Base-by-base conservation (phyloP, 2,888 invertebrate genomes). In the Parelbella ahira region DNA sequence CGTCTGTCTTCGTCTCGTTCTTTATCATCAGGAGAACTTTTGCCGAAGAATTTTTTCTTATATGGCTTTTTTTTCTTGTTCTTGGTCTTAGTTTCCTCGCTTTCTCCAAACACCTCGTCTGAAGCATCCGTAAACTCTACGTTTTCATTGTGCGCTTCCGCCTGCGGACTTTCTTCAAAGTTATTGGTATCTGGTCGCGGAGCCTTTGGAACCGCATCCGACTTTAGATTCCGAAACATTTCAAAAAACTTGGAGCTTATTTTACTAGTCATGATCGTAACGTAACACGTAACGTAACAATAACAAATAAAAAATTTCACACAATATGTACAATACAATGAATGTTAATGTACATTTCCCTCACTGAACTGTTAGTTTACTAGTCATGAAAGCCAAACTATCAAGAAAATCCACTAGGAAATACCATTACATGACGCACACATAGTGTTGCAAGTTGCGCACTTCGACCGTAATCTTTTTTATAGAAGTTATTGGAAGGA, bases 181-280 rank as follows among this genome's bases (percentile, higher is more conserved):
- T 44, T 47, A 15, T 53, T 44, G 18, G 51, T 49, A 10, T 50
- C 51, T 18, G 66, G 57, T 23, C 89, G 68, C 0, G 89, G 89
- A 3, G 88, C 70, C 53, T 77, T 77, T 0, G 89, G 89, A 21
- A 81, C 72, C 4, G 89, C 89, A 50, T 89, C 89, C 1, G 89
- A 76, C 48, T 87, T 89, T 19, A 89, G 50, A 43, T 82, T 76
- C 24, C 78, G 72, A 48, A 88, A 77, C 42, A 77, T 70, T 45
- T 84, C 80, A 30, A 78, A 57, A 36, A 84, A 53, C 58, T 72
- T 81, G 42, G 59, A 60, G 45, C 63, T 60, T 32, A 72, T 18
- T 38, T 53, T 56, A 27, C 46, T 56, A 1, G 50, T 44, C 56
- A 58, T 58, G 34, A 32, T 51, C 10, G 15, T 19, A n/a, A n/a